Percentiles rank a stretch among this genome's conserved stretches.
phyloP scores from a whole-genome alignment of 2,888 invertebrate species.

The Plagodis pulveraria region DNA sequence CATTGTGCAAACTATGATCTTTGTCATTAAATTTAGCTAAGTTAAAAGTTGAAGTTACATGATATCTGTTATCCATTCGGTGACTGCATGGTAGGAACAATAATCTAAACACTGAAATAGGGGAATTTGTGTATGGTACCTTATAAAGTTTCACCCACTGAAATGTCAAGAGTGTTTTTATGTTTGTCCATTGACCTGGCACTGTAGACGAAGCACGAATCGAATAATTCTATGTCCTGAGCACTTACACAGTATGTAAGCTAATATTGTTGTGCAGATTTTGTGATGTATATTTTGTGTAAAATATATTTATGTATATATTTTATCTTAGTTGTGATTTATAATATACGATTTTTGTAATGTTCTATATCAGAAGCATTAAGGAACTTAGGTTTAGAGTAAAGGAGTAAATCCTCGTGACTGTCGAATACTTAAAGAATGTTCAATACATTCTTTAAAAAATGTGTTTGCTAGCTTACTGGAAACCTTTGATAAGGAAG shows the following conservation, averaged over 20 bases:
- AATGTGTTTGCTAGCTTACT: no score
- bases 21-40: not conserved
- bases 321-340: not conserved
- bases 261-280: constrained; percentile 15
- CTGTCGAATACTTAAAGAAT: no score
- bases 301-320: not conserved
- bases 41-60: not conserved
- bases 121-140: constrained; percentile 84
- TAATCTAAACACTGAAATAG: constrained; percentile 58
- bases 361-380: no score
- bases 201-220: constrained; percentile 56
- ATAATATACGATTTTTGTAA: no score
- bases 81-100: constrained; percentile 73
- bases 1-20: not conserved
- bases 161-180: constrained; percentile 60
- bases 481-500: no score
- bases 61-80: constrained; percentile 49
- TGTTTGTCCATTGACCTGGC: constrained; percentile 65
- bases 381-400: no score
- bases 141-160: constrained; percentile 85
- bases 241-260: constrained; percentile 42
- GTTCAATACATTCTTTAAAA: no score
- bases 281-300: constrained; percentile 9
- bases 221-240: constrained; percentile 33
- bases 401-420: no score